phyloP scores from a whole-genome alignment of 2,113 vertebrate genomes.

The Crotalus helleri region DNA sequence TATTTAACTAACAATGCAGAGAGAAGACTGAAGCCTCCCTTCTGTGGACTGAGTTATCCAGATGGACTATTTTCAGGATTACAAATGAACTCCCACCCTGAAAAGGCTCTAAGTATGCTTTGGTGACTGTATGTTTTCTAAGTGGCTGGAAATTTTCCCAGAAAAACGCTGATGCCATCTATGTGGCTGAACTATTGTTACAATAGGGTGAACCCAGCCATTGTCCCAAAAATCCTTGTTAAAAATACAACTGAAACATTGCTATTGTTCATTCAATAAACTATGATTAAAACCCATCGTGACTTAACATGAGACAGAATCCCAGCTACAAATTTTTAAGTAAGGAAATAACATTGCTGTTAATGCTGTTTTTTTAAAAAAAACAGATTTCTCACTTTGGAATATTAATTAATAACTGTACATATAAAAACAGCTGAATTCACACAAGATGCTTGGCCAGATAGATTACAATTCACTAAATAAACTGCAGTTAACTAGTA shows the following conservation, averaged over 20 bases:
- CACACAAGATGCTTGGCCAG: neutral
- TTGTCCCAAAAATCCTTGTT: neutral
- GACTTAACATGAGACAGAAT: neutral
- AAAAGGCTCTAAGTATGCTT: neutral
- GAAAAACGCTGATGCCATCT: neutral
- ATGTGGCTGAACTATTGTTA: neutral
- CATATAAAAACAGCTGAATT: neutral
- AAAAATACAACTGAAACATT: neutral
- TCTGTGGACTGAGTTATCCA: neutral
- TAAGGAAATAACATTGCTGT: neutral
- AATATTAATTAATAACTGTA: neutral
- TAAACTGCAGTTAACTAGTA: neutral
- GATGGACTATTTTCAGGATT: neutral
- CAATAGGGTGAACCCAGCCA: neutral
- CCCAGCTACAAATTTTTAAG: neutral
- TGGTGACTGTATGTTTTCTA: neutral
- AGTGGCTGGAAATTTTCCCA: neutral
- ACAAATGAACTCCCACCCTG: neutral
- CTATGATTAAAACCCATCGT: neutral
- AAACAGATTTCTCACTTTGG: neutral
- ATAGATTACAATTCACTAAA: neutral
- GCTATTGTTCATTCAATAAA: neutral
- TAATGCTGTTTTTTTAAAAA: slow-evolving; percentile 10
- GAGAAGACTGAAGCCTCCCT: neutral
- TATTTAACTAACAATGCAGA: neutral